These are phyloP conservation scores for Drosophila watanabei DNA, from an alignment of 1,140 invertebrate genomes.

Conservation along the genomic window DNA sequence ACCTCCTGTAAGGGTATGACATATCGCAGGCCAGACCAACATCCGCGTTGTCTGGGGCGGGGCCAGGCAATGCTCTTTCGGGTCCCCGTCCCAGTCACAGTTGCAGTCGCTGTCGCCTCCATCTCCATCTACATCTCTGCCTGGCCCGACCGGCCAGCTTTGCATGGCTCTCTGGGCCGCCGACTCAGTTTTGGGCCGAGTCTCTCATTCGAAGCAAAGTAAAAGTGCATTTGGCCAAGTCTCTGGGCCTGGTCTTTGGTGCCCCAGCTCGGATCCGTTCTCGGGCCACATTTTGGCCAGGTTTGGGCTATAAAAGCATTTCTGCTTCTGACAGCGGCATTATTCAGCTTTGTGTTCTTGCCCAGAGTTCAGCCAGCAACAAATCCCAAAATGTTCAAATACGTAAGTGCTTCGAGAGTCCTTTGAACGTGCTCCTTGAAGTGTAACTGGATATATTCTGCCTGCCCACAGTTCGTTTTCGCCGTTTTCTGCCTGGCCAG, in stretches of 20 bases:
- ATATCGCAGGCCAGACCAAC: constrained; percentile 36
- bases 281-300: constrained; percentile 47
- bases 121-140: constrained; percentile 30
- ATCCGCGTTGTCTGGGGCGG: constrained; percentile 64
- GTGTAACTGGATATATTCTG: not conserved
- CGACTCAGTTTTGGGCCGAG: constrained; percentile 38
- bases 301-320: constrained; percentile 78
- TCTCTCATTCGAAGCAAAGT: constrained; percentile 65
- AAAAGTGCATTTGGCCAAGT: constrained; percentile 62
- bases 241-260: constrained; percentile 34
- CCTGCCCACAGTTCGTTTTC: constrained; percentile 54
- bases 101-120: constrained; percentile 11
- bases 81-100: constrained; percentile 14
- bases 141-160: constrained; percentile 40
- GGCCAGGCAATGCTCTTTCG: constrained; percentile 25
- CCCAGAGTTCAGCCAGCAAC: constrained; percentile 40
- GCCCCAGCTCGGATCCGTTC: constrained; percentile 26
- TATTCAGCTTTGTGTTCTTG: constrained; percentile 79
- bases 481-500: constrained; percentile 70
- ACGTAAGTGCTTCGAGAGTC: constrained; percentile 55
- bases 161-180: constrained; percentile 64
- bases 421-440: not conserved
- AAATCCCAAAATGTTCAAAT: constrained; percentile 75
- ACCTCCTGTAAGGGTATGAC: constrained; percentile 9
- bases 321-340: constrained; percentile 53